phyloP scores from a whole-genome alignment of 92 coral and sea anemone species.

The Epizoanthus fatuus region DNA sequence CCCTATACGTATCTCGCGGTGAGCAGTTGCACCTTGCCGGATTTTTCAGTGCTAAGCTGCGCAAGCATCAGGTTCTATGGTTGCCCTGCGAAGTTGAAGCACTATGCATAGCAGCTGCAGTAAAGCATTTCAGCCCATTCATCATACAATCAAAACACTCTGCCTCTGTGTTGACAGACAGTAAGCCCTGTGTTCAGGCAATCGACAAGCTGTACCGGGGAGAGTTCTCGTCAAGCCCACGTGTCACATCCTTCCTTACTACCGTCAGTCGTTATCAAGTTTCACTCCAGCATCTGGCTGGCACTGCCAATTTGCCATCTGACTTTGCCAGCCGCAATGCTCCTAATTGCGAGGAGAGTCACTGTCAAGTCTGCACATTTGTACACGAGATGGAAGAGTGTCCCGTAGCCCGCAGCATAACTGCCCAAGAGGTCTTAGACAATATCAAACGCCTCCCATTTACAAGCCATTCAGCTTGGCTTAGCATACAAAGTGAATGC shows the following conservation, averaged over 20 bases:
- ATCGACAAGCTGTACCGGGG: conserved; percentile 64
- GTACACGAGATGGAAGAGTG: conserved; percentile 43
- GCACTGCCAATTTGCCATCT: conserved; percentile 67
- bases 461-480: no score
- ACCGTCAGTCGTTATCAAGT: conserved; percentile 71
- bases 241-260: conserved; percentile 62
- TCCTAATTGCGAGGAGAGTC: conserved; percentile 61
- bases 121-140: conserved; percentile 68
- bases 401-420: no score
- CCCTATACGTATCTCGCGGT: conserved; percentile 48
- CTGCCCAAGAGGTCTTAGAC: no score
- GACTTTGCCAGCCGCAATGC: conserved; percentile 81
- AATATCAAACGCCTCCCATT: no score
- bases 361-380: conserved; percentile 67
- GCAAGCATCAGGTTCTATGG: conserved; percentile 71
- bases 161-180: conserved; percentile 65
- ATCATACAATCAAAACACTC: conserved; percentile 65
- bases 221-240: conserved; percentile 70
- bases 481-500: no score
- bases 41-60: conserved; percentile 68
- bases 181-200: conserved; percentile 73
- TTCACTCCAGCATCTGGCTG: conserved; percentile 64
- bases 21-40: conserved; percentile 62
- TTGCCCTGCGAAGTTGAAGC: conserved; percentile 77
- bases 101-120: conserved; percentile 54